Conservation (phyloP, 2,113 vertebrate species). For the Gorsachius goisagi region DNA sequence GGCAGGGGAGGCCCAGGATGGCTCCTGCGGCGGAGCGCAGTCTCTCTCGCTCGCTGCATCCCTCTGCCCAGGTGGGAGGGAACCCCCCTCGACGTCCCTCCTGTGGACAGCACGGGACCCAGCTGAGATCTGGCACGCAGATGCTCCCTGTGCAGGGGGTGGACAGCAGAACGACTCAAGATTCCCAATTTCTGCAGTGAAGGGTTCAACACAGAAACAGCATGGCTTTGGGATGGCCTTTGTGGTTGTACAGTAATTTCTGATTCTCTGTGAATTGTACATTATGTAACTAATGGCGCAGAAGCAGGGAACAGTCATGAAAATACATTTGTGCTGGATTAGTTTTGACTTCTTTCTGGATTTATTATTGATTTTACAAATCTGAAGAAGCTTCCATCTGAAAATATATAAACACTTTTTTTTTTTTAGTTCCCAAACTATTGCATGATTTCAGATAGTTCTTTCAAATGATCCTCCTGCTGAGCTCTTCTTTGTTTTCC, state of each 20-base stretch:
- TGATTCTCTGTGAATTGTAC: not conserved
- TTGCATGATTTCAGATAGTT: not conserved
- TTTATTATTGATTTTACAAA: not conserved
- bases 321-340: not conserved
- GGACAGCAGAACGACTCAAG: not conserved
- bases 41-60: not conserved
- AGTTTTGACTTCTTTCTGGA: not conserved
- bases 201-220: not conserved
- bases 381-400: not conserved
- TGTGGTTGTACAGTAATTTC: not conserved
- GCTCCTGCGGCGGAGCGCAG: not conserved
- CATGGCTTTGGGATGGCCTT: accelerated
- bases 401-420: not conserved
- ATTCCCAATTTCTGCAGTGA: not conserved
- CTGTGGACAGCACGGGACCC: not conserved
- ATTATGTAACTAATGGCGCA: not conserved
- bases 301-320: not conserved
- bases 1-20: accelerated
- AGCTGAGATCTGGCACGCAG: not conserved
- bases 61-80: not conserved
- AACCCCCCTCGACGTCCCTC: accelerated
- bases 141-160: accelerated
- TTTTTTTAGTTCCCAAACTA: not conserved
- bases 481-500: not conserved
- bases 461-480: not conserved